Conservation (phyloP, 2,113 vertebrate species). For the Tetrax tetrax region DNA sequence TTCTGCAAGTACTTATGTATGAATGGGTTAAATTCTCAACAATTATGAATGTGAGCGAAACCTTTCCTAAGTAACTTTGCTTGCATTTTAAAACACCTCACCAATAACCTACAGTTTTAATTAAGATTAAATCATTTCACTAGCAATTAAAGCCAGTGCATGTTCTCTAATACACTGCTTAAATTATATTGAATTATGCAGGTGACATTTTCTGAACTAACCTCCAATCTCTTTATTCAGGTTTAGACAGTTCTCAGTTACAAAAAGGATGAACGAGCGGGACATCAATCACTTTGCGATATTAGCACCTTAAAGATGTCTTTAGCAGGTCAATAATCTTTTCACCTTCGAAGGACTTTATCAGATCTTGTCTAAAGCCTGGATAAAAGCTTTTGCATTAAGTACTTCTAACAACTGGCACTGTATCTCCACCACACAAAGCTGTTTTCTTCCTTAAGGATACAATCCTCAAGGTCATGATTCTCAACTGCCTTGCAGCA, state of each 20-base stretch:
- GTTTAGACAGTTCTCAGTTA: slow-evolving; percentile 80
- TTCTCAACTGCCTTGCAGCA: slow-evolving; percentile 79
- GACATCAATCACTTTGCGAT: slow-evolving; percentile 94
- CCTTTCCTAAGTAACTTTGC: neutral
- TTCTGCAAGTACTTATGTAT: neutral
- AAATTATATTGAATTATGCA: slow-evolving; percentile 70
- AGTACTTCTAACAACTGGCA: slow-evolving; percentile 87
- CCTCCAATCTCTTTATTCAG: slow-evolving; percentile 91
- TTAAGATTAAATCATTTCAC: slow-evolving; percentile 12
- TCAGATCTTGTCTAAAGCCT: slow-evolving; percentile 93
- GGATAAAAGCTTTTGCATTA: slow-evolving; percentile 95
- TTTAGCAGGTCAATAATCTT: slow-evolving; percentile 99
- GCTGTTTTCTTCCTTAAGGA: slow-evolving; percentile 85
- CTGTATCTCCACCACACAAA: slow-evolving; percentile 89
- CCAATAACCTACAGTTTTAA: neutral
- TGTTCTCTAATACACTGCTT: slow-evolving; percentile 40
- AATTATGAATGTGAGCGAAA: neutral
- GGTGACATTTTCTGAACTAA: slow-evolving; percentile 77
- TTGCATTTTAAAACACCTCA: neutral
- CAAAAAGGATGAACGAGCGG: slow-evolving; percentile 82
- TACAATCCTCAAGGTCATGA: slow-evolving; percentile 91
- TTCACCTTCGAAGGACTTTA: slow-evolving; percentile 95
- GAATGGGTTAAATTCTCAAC: neutral
- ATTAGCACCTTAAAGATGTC: slow-evolving; percentile 91
- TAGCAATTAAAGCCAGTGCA: slow-evolving; percentile 50